phyloP scores from a whole-genome alignment of 1,140 invertebrate species.

The Penaeus japonicus region DNA sequence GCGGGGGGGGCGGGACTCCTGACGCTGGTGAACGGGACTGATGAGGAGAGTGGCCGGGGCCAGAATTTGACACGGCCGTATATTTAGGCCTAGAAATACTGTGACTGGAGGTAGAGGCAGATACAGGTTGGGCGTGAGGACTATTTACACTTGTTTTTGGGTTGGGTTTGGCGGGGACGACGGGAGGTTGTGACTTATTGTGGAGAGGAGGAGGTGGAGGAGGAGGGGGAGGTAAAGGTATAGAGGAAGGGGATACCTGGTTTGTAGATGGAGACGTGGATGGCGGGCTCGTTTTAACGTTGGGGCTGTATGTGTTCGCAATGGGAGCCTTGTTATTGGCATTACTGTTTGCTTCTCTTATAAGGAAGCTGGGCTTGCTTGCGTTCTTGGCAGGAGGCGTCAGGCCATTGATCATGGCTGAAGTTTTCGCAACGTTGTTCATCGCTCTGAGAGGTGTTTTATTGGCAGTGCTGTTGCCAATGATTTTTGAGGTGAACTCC shows the following conservation, averaged over 20 bases:
- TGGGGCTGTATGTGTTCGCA: background rate
- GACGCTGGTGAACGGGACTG: slow-evolving; percentile 18
- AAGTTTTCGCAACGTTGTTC: background rate
- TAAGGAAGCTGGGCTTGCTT: background rate
- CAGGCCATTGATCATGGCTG: background rate
- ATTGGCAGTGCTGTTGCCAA: background rate
- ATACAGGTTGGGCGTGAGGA: background rate
- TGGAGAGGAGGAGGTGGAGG: slow-evolving; percentile 25
- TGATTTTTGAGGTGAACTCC: slow-evolving; percentile 33
- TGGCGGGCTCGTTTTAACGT: background rate
- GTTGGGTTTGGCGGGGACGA: background rate
- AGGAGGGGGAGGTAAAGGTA: background rate
- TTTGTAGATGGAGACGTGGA: background rate
- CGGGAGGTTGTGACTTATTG: background rate
- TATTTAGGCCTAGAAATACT: background rate
- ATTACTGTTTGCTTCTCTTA: background rate
- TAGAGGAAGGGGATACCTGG: slow-evolving; percentile 28
- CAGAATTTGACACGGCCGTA: background rate
- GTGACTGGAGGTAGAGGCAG: background rate
- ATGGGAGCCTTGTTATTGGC: background rate
- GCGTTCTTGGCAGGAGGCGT: background rate
- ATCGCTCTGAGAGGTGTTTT: background rate
- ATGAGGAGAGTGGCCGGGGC: background rate
- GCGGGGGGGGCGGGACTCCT: slow-evolving; percentile 13
- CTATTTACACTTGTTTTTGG: slow-evolving; percentile 4